Base-by-base conservation (phyloP, 2,797 vertebrate genomes). In the Acestrorhynchus altus region DNA sequence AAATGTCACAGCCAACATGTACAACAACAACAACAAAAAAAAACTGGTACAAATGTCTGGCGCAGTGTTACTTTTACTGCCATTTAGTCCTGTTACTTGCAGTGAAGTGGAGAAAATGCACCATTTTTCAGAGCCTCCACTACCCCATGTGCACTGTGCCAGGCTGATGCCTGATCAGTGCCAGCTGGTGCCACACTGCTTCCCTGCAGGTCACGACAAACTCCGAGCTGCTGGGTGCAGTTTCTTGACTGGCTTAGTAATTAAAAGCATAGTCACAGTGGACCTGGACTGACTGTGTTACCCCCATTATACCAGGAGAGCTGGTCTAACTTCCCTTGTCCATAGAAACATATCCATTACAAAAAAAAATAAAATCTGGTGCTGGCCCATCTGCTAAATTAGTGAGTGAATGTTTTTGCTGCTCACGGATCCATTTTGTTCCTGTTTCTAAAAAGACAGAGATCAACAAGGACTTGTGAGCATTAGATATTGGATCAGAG, bases 41-140 rank as follows among this genome's bases (percentile, higher is more conserved):
- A 20, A 61, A 47, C 13, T 40, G 31, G 51, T 7, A 16, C 64
- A 63, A 75, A 57, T 78, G 64, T 69, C 1, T 52, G 59, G 28
- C 44, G 59, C n/a, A 61, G 8, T 61, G 31, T 16, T 40, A 11
- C 18, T 54, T 63, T 52, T 31, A 54, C 46, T 63, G 22, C 6
- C 46, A 35, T 4, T 59, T 59, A 59, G 26, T 10, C 4, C 18
- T 28, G 3, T 75, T 69, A 46, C 28, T 69, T 56, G 18, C 4
- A 57, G 12, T 67, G 22, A 9, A 8, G 60, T 40, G 11, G 10
- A 46, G 26, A 72, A 35, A 8, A 47, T 24, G 18, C 7, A 52
- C 26, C 20, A 6, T 69, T 52, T 69, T 16, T 26, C 13, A 66
- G 64, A 46, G 20, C 12, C 59, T n/a, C 1, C 20, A 10, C 35